These are phyloP conservation scores for Siniperca scherzeri DNA, from an alignment of 2,797 vertebrate species.

Conservation along the genomic window DNA sequence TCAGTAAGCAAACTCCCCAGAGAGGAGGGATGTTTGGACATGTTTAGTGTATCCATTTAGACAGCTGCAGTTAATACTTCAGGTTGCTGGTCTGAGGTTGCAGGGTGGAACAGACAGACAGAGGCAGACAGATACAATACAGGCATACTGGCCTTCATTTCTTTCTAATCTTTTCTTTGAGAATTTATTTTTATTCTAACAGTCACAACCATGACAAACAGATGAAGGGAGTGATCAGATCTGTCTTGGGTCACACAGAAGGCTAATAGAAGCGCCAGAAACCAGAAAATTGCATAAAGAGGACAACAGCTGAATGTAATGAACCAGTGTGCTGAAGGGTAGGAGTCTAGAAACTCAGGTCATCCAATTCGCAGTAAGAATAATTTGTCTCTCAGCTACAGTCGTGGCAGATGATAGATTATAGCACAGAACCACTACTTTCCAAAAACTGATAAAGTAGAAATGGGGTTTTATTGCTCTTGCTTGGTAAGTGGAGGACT, in stretches of 20 bases:
- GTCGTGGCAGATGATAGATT: constrained; percentile 16
- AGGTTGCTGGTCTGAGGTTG: constrained; percentile 36
- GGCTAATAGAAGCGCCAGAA: constrained; percentile 44
- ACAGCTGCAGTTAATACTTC: constrained; percentile 74
- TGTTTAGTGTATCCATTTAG: constrained; percentile 68
- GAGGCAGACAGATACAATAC: constrained; percentile 25
- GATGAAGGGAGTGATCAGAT: constrained; percentile 52
- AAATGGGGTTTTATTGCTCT: constrained; percentile 34
- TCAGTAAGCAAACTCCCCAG: constrained; percentile 52
- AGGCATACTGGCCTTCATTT: constrained; percentile 5
- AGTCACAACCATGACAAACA: constrained; percentile 35
- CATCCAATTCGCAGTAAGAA: constrained; percentile 53
- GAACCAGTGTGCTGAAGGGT: constrained; percentile 43
- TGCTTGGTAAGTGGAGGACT: constrained; percentile 15
- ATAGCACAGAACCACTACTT: constrained; percentile 19
- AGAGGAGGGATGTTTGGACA: constrained; percentile 63
- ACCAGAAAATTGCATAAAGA: constrained; percentile 52
- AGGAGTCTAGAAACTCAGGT: constrained; percentile 55
- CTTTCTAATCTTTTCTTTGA: constrained; percentile 31
- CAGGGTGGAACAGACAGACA: constrained; percentile 36
- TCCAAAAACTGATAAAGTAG: constrained; percentile 33
- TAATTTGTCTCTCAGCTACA: constrained; percentile 39
- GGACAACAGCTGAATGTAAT: constrained; percentile 50
- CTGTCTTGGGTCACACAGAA: constrained; percentile 46
- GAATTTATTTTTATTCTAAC: constrained; percentile 42